Base-by-base conservation (phyloP, 1,140 invertebrate species). In the Philotrypesis tridentata region DNA sequence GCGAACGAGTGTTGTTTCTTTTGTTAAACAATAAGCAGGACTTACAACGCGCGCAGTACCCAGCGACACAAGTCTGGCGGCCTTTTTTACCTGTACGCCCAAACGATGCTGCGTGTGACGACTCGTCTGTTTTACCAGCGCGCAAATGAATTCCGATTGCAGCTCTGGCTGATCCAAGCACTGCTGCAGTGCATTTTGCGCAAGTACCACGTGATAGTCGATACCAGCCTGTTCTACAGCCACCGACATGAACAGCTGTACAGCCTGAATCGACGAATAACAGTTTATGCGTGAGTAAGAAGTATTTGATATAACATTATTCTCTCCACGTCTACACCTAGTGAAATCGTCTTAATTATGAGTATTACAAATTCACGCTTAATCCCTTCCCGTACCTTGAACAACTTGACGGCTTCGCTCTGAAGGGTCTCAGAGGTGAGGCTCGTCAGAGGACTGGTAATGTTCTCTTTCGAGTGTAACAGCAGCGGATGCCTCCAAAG, bases 141-240 rank as follows among this genome's bases (percentile, higher is more conserved):
- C 96, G 88, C 97, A 97, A 87, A 97, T 95, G 88, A 99, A 94
- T 93, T 99, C 98, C 87, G 96, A 95, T 89, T 98, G 97, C 80
- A 99, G 93, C 92, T 98, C 97, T 77, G 95, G 94, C 88, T 96
- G 95, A 85, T 97, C 96, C 67, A 99, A 92, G 91, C 97, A 98
- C 87, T 97, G 95, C 89, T 97, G 96, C 67, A 99, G 92, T 12
- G 97, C 96, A 90, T 98, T 98, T 94, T 99, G 98, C 29, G 97
- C 97, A 82, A 99, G 92, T 70, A 97, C 96, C 85, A 99, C 97
- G 89, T 99, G 98, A 90, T 98, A 98, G 92, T 99, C 98, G 86
- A 99, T 98, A 85, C 97, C 97, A 55, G 97, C 96, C 86, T 98
- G 96, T 92, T 99, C 98, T 82, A 99, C 95, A 23, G 96, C 95